These are phyloP conservation scores for Paramisgurnus dabryanus DNA, from an alignment of 2,113 vertebrate species.

Conservation along the genomic window DNA sequence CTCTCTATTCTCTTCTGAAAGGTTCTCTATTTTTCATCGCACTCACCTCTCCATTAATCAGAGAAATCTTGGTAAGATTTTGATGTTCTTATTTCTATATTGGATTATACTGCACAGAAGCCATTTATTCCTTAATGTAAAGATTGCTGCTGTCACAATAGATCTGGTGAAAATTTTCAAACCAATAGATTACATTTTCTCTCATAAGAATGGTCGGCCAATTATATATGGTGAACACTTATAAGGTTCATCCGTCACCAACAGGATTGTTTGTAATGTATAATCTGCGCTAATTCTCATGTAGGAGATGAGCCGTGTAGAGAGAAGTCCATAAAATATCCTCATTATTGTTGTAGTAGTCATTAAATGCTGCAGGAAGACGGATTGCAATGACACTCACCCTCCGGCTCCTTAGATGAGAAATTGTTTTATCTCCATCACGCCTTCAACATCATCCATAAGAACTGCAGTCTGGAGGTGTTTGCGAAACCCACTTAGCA, in stretches of 20 bases:
- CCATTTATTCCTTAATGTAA: not conserved
- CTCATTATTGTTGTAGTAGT: constrained; percentile 39
- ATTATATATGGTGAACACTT: constrained; percentile 33
- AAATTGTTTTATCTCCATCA: constrained; percentile 33
- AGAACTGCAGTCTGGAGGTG: constrained; percentile 28
- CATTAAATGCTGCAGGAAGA: constrained; percentile 35
- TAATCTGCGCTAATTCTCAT: constrained; percentile 24
- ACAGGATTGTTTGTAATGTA: constrained; percentile 22
- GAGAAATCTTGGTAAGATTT: not conserved
- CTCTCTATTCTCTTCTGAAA: not conserved
- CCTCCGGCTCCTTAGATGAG: constrained; percentile 24
- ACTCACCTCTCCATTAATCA: constrained; percentile 9
- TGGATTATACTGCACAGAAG: not conserved
- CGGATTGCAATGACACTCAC: constrained; percentile 17
- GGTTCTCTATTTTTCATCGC: not conserved
- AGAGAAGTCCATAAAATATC: constrained; percentile 39
- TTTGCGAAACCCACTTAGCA: constrained; percentile 16
- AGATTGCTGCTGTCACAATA: constrained; percentile 11
- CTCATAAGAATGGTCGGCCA: constrained; percentile 13
- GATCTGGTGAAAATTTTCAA: not conserved
- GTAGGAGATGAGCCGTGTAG: constrained; percentile 34
- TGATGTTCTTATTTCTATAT: not conserved
- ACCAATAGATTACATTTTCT: constrained; percentile 12
- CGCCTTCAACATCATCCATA: constrained; percentile 13
- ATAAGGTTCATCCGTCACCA: constrained; percentile 25